Evolutionary conservation across 2,113 vertebrate genomes (phyloP), one percentile per base, ranked within the genome.

Genomic region (Syngnathoides biaculeatus): DNA sequence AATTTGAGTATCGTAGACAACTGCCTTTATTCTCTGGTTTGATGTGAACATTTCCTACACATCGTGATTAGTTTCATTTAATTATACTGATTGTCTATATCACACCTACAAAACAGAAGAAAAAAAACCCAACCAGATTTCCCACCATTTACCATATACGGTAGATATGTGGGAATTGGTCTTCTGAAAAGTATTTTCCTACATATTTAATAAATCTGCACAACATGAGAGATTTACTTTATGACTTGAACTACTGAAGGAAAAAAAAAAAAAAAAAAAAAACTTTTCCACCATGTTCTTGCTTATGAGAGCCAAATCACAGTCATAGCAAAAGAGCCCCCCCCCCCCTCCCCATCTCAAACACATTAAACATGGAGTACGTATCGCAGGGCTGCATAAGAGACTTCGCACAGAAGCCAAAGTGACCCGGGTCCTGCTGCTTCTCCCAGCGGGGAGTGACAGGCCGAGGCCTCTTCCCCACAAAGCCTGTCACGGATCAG

Each of bases 401-500:
- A 62, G 12, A 24, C 39, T 61, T 42, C 20, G n/a, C 12, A 12
- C 39, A 26, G 13, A 43, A 43, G 60, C 43, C 60, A 43, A 24
- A 45, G 40, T 42, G 60, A 62, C 38, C 70, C 57, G 69, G 43
- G 59, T 43, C 69, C 68, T 64, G 69, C 47, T 57, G 69, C 73
- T 74, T 65, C 48, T 57, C 75, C 80, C 67, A 74, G 73, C 77
- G 72, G 71, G 52, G 67, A 67, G 64, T 76, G 82, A 73, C 72
- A 73, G 56, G 57, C 62, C 57, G 26, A 74, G 79, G 45, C 75
- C 69, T 72, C 66, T 70, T 82, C 50, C 53, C 57, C 68, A 57
- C 61, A 66, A 71, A 82, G 77, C 73, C 81, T 77, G 81, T 87
- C 84, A 73, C 74, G 79, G 75, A 67, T 79, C 71, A 72, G 86